phyloP scores from a whole-genome alignment of 2,797 vertebrate genomes.

The Buceros bicornis region DNA sequence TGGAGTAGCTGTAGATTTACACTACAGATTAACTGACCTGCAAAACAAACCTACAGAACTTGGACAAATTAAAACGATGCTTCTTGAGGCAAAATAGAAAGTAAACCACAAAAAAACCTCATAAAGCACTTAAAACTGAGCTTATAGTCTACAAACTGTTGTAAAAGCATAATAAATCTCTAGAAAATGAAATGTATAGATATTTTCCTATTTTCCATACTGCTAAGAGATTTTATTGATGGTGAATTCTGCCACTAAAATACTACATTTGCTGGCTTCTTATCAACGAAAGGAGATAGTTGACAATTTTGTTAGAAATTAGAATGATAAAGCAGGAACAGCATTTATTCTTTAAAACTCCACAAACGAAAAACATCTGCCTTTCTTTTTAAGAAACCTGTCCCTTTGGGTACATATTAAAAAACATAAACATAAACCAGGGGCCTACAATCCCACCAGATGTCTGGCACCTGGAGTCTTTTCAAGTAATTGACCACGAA shows the following conservation, averaged over 20 bases:
- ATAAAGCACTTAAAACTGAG: slow-evolving; percentile 1
- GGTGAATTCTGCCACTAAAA: slow-evolving; percentile 5
- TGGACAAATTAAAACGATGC: background rate
- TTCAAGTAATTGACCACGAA: slow-evolving; percentile 31
- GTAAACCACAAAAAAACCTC: background rate
- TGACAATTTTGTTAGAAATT: background rate
- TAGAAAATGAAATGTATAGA: background rate
- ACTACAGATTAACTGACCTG: background rate
- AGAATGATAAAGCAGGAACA: slow-evolving; percentile 23
- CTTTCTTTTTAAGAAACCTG: slow-evolving; percentile 64
- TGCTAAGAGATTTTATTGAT: background rate
- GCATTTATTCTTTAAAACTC: slow-evolving; percentile 66
- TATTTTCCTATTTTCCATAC: background rate
- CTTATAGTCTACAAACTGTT: slow-evolving; percentile 29
- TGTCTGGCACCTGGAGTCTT: slow-evolving; percentile 35
- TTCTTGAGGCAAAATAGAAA: slow-evolving; percentile 34
- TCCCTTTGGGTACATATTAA: slow-evolving; percentile 44
- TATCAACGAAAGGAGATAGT: background rate
- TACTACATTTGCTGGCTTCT: background rate
- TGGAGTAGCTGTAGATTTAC: background rate
- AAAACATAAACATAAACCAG: slow-evolving; percentile 58
- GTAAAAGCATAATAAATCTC: slow-evolving; percentile 16
- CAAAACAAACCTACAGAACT: slow-evolving; percentile 1
- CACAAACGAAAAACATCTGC: slow-evolving; percentile 72
- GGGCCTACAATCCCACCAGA: slow-evolving; percentile 31